Percentiles rank a stretch among this genome's conserved stretches.
These are phyloP conservation scores for Styela clava DNA, from an alignment of 23 tunicate genomes.

Conservation along the genomic window DNA sequence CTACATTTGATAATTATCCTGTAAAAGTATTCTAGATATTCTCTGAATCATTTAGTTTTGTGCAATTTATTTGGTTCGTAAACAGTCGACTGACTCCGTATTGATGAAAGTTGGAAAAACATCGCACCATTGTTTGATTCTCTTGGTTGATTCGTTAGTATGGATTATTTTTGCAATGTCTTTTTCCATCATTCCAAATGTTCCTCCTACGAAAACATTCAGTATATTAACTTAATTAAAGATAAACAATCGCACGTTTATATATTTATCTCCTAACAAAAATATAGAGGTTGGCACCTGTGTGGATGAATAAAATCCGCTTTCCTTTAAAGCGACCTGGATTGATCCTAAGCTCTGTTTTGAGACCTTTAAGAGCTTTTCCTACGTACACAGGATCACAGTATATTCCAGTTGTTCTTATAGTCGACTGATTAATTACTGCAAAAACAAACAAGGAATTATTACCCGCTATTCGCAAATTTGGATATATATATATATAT, in stretches of 20 bases:
- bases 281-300: conserved; percentile 31
- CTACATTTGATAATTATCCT: too few species aligned
- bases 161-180: not conserved
- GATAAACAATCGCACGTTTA: too few species aligned
- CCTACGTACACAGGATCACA: conserved; percentile 85
- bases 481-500: too few species aligned
- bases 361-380: conserved; percentile 67
- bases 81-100: too few species aligned
- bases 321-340: conserved; percentile 68
- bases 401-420: conserved; percentile 56
- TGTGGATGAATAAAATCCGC: conserved; percentile 65
- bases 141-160: not conserved
- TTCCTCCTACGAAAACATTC: not conserved
- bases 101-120: not conserved
- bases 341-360: conserved; percentile 46
- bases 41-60: too few species aligned
- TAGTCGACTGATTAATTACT: conserved; percentile 31
- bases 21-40: too few species aligned
- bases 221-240: not conserved
- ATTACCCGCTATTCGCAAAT: too few species aligned
- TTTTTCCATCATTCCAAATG: not conserved
- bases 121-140: not conserved
- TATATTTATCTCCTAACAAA: too few species aligned
- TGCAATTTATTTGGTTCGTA: too few species aligned
- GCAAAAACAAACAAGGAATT: too few species aligned